phyloP scores from a whole-genome alignment of 2,113 vertebrate genomes.

The Sapajus apella region DNA sequence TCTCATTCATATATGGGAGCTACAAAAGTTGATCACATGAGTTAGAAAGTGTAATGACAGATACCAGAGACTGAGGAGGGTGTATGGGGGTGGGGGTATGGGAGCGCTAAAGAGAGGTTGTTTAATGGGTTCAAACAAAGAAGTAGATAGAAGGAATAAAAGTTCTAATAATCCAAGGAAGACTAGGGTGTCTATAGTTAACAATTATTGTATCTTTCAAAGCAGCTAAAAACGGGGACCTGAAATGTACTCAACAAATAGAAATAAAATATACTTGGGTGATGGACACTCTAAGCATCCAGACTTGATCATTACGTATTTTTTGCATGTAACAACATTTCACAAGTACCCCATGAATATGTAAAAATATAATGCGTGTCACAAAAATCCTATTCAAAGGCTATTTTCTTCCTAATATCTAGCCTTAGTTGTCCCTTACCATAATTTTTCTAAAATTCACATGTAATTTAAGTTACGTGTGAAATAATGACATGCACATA shows the following conservation, averaged over 20 bases:
- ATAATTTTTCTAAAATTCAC: neutral
- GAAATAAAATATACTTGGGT: neutral
- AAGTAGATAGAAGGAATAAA: neutral
- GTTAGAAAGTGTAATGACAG: neutral
- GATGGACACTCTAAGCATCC: neutral
- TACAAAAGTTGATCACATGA: too few relatives aligned
- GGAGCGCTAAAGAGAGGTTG: too few relatives aligned
- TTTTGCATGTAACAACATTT: neutral
- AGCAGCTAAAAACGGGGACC: neutral
- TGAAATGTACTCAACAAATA: neutral
- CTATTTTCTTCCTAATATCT: neutral
- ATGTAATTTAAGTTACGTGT: neutral
- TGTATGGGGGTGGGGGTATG: neutral
- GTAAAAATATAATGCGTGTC: neutral
- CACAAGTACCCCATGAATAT: neutral
- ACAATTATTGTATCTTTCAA: neutral
- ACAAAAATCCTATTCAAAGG: neutral
- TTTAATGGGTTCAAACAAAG: neutral
- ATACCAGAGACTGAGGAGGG: neutral
- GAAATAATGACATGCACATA: neutral
- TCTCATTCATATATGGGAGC: too few relatives aligned
- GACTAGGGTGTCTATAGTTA: neutral
- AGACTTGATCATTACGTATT: neutral
- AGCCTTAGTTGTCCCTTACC: neutral
- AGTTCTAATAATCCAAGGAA: neutral